phyloP scores from a whole-genome alignment of 1,140 invertebrate genomes.

The Diachasma alloeum region DNA sequence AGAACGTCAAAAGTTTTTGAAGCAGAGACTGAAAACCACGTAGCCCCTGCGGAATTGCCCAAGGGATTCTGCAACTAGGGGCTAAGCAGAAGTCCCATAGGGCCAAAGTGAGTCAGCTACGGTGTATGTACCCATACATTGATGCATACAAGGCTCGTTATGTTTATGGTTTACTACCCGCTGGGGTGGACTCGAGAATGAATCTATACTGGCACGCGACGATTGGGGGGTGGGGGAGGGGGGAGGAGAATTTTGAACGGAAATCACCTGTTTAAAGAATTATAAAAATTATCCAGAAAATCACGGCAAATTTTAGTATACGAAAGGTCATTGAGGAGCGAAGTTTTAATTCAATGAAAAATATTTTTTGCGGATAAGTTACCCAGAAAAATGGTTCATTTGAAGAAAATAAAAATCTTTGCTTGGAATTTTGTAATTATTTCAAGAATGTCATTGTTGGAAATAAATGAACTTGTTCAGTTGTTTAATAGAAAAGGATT shows the following conservation, averaged over 20 bases:
- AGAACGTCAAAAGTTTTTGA: constrained; percentile 32
- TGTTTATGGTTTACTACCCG: constrained; percentile 55
- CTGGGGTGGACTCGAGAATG: neutral
- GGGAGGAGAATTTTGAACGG: neutral
- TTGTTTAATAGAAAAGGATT: too few relatives aligned
- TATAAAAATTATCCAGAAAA: neutral
- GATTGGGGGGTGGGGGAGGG: too few relatives aligned
- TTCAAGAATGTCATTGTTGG: too few relatives aligned
- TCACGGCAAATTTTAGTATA: too few relatives aligned
- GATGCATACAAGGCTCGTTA: constrained; percentile 46
- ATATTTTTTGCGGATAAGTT: too few relatives aligned
- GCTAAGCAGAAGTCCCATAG: constrained; percentile 53
- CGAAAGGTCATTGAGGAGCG: too few relatives aligned
- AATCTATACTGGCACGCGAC: neutral
- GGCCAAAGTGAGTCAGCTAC: constrained; percentile 59
- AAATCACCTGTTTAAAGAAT: neutral
- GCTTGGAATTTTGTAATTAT: too few relatives aligned
- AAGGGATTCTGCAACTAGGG: constrained; percentile 23
- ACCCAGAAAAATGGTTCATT: too few relatives aligned
- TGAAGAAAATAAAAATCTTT: too few relatives aligned
- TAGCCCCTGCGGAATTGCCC: constrained; percentile 39
- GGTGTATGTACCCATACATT: neutral
- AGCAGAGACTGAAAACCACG: constrained; percentile 47
- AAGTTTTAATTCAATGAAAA: too few relatives aligned
- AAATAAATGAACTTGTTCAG: too few relatives aligned